Percentiles rank a stretch among this genome's conserved stretches.
These are phyloP conservation scores for Pseudoips prasinana DNA, from an alignment of 2,888 invertebrate genomes.

Conservation along the genomic window DNA sequence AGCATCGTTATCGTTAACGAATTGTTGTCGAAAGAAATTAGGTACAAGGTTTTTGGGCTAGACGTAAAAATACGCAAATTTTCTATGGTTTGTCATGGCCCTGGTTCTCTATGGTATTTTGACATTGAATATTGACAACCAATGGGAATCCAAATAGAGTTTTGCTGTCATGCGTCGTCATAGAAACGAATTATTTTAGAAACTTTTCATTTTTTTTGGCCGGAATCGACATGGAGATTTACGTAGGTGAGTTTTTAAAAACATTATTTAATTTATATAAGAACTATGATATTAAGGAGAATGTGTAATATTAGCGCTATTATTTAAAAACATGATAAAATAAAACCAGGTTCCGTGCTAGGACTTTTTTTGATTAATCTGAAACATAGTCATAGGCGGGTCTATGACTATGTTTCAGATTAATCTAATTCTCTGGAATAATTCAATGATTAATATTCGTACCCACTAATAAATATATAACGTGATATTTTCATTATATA, in stretches of 20 bases:
- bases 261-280: constrained; percentile 20
- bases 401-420: too few relatives aligned
- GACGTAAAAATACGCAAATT: too few relatives aligned
- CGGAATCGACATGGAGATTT: constrained; percentile 74
- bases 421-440: too few relatives aligned
- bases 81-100: too few relatives aligned
- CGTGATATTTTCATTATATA: too few relatives aligned
- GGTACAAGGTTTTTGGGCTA: too few relatives aligned
- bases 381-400: too few relatives aligned
- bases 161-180: constrained; percentile 80
- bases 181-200: constrained; percentile 75
- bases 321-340: constrained; percentile 21
- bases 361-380: constrained; percentile 25
- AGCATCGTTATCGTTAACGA: too few relatives aligned
- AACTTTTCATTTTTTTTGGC: constrained; percentile 71
- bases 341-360: constrained; percentile 38
- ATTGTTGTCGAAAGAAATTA: too few relatives aligned
- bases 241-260: constrained; percentile 63
- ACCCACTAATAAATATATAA: too few relatives aligned
- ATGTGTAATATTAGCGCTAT: constrained; percentile 15
- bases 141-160: constrained; percentile 57
- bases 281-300: constrained; percentile 4
- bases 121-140: constrained; percentile 34
- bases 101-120: constrained; percentile 27
- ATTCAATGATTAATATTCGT: too few relatives aligned